phyloP scores from a whole-genome alignment of 2,113 vertebrate species.

The Craseonycteris thonglongyai region DNA sequence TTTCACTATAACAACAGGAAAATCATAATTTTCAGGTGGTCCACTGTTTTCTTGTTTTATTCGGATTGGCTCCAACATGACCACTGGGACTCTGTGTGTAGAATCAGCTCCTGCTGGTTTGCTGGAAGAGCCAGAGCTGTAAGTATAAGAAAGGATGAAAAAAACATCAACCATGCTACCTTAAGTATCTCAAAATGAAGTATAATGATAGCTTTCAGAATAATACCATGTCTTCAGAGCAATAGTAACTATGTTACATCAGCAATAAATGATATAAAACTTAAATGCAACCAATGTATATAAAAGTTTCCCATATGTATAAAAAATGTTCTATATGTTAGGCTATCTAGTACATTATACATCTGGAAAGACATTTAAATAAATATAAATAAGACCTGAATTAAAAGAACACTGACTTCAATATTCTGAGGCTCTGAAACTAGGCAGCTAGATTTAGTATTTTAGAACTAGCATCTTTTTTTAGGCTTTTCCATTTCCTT shows the following conservation, averaged over 20 bases:
- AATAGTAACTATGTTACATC: background rate
- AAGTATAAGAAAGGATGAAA: background rate
- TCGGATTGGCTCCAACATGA: slow-evolving; percentile 83
- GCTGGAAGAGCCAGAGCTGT: slow-evolving; percentile 84
- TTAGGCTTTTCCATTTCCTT: background rate
- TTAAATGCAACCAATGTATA: background rate
- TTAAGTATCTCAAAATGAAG: background rate
- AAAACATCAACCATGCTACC: background rate
- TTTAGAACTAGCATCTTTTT: background rate
- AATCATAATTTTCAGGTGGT: slow-evolving; percentile 80
- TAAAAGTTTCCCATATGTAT: background rate
- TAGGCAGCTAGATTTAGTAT: background rate
- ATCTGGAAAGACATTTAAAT: background rate
- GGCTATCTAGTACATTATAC: background rate
- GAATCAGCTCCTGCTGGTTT: slow-evolving; percentile 83
- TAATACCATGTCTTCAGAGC: background rate
- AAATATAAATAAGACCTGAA: background rate
- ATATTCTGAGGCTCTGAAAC: background rate
- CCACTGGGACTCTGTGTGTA: slow-evolving; percentile 82
- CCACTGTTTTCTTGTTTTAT: slow-evolving; percentile 83
- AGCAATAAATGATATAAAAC: background rate
- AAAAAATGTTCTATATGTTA: background rate
- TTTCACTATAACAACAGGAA: slow-evolving; percentile 84
- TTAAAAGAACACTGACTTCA: slow-evolving; percentile 7
- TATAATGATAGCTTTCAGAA: background rate